Percentiles rank a stretch among this genome's conserved stretches.
phyloP scores from a whole-genome alignment of 2,888 invertebrate genomes.

The Troides helena region DNA sequence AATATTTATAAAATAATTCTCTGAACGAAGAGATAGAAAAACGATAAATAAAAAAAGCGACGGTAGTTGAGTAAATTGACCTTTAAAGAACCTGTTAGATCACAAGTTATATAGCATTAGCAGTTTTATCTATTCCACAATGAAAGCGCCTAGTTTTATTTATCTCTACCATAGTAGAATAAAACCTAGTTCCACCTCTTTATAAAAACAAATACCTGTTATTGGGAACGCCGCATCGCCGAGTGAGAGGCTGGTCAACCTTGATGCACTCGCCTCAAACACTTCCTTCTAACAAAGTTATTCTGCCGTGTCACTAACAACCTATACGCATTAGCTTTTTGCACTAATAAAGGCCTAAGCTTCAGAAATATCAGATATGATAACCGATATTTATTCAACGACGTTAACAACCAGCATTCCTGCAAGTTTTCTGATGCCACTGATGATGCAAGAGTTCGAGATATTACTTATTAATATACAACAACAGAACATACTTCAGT shows the following conservation, averaged over 20 bases:
- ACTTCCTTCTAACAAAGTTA: conserved; percentile 50
- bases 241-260: conserved; percentile 52
- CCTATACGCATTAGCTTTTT: conserved; percentile 18
- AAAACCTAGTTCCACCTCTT: conserved; percentile 24
- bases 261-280: conserved; percentile 43
- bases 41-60: conserved; percentile 2
- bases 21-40: neutral
- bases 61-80: conserved; percentile 9
- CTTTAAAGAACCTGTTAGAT: conserved; percentile 26
- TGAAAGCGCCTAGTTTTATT: conserved; percentile 28
- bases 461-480: neutral
- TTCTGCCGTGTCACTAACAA: conserved; percentile 27
- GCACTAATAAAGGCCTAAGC: conserved; percentile 25
- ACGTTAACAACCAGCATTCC: conserved; percentile 14
- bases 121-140: conserved; percentile 24
- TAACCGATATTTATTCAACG: conserved; percentile 8
- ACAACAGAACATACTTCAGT: too few species aligned
- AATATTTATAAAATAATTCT: neutral
- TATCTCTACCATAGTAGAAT: conserved; percentile 16
- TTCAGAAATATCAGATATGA: conserved; percentile 24
- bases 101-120: conserved; percentile 12
- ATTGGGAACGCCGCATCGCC: conserved; percentile 43
- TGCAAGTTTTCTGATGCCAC: conserved; percentile 10
- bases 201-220: conserved; percentile 35
- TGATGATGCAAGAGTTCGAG: neutral